Conservation (phyloP, 2,113 vertebrate genomes). For the Pangasianodon hypophthalmus region DNA sequence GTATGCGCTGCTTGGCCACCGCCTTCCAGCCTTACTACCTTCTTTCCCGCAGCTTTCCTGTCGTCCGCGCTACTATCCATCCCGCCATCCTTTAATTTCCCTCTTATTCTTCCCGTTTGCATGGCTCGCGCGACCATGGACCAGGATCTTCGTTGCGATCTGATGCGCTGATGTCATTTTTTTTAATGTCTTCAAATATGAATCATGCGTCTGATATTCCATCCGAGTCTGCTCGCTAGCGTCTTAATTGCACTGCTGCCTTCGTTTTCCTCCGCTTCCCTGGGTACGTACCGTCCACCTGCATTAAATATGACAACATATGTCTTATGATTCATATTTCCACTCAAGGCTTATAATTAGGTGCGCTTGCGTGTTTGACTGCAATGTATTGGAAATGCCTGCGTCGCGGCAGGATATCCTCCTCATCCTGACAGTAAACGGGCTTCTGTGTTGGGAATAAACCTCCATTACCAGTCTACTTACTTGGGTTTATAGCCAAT, state of each 20-base stretch:
- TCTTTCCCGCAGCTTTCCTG: conserved; percentile 54
- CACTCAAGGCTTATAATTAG: too few species aligned
- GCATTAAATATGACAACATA: neutral
- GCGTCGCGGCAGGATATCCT: conserved; percentile 2
- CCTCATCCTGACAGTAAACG: neutral
- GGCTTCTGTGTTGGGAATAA: neutral
- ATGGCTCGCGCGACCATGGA: conserved; percentile 65
- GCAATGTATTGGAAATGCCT: neutral
- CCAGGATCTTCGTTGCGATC: conserved; percentile 64
- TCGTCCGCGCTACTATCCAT: conserved; percentile 59
- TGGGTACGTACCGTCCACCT: conserved; percentile 69
- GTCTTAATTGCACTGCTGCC: conserved; percentile 72
- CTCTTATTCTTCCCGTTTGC: conserved; percentile 29
- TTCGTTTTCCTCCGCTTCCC: conserved; percentile 70
- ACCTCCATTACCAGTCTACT: conserved; percentile 6
- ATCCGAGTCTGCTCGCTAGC: conserved; percentile 79
- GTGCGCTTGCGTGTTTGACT: neutral
- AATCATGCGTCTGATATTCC: conserved; percentile 83
- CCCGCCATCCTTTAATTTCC: conserved; percentile 39
- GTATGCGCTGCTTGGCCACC: conserved; percentile 71
- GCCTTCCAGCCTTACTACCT: conserved; percentile 66
- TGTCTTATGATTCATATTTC: neutral
- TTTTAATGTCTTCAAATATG: conserved; percentile 77
- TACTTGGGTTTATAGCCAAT: conserved; percentile 15
- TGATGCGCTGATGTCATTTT: conserved; percentile 75